phyloP scores from a whole-genome alignment of 2,113 vertebrate genomes.

The Gallinago undulata region DNA sequence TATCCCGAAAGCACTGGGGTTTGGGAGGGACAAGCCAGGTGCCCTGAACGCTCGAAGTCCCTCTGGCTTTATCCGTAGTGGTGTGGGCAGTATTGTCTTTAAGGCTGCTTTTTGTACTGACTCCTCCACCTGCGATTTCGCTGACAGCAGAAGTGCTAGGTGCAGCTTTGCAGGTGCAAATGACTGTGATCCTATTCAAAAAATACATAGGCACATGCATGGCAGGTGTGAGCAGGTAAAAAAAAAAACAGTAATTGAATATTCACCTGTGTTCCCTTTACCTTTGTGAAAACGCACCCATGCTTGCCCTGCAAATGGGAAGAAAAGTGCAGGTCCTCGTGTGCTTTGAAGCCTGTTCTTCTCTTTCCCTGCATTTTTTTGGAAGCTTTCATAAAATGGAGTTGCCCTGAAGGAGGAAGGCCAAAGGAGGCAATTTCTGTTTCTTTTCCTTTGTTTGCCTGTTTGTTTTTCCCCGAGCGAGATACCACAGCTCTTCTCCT shows the following conservation, averaged over 20 bases:
- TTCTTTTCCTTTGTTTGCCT: not conserved
- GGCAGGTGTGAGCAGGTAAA: not conserved
- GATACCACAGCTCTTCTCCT: not conserved
- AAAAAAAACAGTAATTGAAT: not conserved
- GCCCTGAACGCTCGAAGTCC: not conserved
- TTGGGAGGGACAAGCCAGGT: not conserved
- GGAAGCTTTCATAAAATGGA: not conserved
- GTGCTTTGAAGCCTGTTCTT: not conserved
- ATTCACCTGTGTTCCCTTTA: not conserved
- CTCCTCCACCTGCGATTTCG: not conserved
- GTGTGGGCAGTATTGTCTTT: not conserved
- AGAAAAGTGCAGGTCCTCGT: not conserved
- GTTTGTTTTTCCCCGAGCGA: rapidly evolving
- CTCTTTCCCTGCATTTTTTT: not conserved
- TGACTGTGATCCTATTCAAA: not conserved
- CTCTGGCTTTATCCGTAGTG: not conserved
- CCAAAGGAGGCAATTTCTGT: not conserved
- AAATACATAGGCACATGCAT: not conserved
- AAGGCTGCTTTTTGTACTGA: not conserved
- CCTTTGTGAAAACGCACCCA: not conserved
- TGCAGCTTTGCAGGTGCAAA: not conserved
- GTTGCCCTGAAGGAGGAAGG: not conserved
- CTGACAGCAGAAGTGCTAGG: not conserved
- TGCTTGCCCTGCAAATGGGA: not conserved
- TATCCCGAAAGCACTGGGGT: not conserved